Percentiles rank a stretch among this genome's conserved stretches.
These are phyloP conservation scores for Tauraco hartlaubi DNA, from an alignment of 2,797 vertebrate genomes.

Conservation along the genomic window DNA sequence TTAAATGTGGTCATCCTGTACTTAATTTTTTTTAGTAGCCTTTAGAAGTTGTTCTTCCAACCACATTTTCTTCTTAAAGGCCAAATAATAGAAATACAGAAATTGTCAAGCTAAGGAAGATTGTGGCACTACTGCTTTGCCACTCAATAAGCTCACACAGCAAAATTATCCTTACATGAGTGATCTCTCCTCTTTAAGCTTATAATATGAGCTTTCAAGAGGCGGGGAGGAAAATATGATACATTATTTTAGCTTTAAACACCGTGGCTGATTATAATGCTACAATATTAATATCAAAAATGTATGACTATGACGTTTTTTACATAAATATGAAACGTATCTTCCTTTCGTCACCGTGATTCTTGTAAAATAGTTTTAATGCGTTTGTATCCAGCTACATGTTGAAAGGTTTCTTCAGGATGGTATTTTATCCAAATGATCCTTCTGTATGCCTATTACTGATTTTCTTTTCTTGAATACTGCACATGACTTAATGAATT, in stretches of 20 bases:
- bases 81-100: neutral
- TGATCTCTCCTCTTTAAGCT: neutral
- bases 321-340: neutral
- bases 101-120: neutral
- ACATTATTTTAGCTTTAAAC: neutral
- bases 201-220: neutral
- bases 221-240: neutral
- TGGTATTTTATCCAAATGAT: neutral
- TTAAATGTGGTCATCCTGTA: neutral
- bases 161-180: neutral
- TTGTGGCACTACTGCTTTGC: neutral
- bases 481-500: neutral
- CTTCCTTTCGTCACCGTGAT: neutral
- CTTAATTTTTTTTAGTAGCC: neutral
- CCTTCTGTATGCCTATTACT: neutral
- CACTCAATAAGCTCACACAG: neutral
- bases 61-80: neutral
- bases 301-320: neutral
- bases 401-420: neutral
- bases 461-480: neutral
- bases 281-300: neutral
- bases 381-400: neutral
- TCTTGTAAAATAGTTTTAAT: neutral
- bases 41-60: neutral
- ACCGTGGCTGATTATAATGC: neutral